Evolutionary conservation across 2,888 invertebrate species (phyloP), one percentile per base, ranked within the genome.

Genomic region (Ditula angustiorana): DNA sequence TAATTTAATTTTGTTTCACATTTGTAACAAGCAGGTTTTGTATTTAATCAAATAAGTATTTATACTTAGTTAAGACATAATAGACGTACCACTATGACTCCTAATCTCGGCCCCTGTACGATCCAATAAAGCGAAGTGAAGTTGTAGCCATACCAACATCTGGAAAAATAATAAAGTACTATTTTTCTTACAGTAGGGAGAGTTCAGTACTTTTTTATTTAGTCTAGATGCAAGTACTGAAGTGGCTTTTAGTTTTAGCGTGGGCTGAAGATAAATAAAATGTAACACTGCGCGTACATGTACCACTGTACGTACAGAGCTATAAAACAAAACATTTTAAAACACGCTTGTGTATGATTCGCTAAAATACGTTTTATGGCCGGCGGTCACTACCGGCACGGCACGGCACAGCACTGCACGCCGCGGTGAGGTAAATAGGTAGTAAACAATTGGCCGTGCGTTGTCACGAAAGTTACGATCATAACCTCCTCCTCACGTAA

Each of bases 101-200:
- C 94, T 65, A 97, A 93, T 57, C 98, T 92, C 0, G 98, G 98
- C 21, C 96, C 98, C 86, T 99, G 98, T 24, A 98, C 89, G 71
- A 98, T 97, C 98, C 98, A 98, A 82, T 97, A 98, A 74, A 96
- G 95, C 0, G 94, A 86, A 5, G 95, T 94, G 70, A 97, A 94
- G 80, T 97, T 97, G 81, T 98, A 98, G 3, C 96, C 96, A 89
- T 95, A 96, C 97, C 97, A 97, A 80, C 97, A 96, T 66, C 95
- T 95, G 78, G 35, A 85, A 83, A 50, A 59, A 64, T 55, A 69
- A 67, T 58, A 35, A 35, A 50, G 53, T 21, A 2, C 11, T 16
- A 23, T 65, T 26, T 52, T 61, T 57, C n/a, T 49, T 59, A 61
- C 19, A 60, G 33, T 13, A 79, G 78, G 4, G 79, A 30, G 24